Evolutionary conservation across 2,797 vertebrate species (phyloP).

Genomic region (Pseudopleuronectes americanus): DNA sequence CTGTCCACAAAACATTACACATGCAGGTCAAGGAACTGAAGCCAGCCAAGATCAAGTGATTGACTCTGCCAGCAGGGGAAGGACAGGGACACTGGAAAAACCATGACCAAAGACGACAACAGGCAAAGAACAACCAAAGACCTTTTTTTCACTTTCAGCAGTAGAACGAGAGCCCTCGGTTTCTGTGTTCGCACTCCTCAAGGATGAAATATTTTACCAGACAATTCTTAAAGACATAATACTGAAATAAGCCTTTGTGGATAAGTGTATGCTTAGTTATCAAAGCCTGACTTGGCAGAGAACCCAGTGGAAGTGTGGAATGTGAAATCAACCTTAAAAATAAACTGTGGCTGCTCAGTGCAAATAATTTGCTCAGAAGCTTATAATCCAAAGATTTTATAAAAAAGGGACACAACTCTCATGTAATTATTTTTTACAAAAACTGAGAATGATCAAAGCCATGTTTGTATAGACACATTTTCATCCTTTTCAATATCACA

Average conservation of each 20-base stretch:
- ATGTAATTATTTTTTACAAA: slow-evolving; percentile 43
- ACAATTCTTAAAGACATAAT: slow-evolving; percentile 23
- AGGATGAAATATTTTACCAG: slow-evolving; percentile 50
- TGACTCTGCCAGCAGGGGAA: slow-evolving; percentile 25
- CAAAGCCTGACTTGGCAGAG: slow-evolving; percentile 36
- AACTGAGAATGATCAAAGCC: slow-evolving; percentile 69
- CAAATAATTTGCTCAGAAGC: slow-evolving; percentile 32
- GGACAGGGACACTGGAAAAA: slow-evolving; percentile 69
- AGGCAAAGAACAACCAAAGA: slow-evolving; percentile 45
- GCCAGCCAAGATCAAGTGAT: slow-evolving; percentile 95
- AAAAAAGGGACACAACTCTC: slow-evolving; percentile 60
- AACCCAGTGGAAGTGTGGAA: slow-evolving; percentile 51
- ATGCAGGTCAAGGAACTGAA: slow-evolving; percentile 98
- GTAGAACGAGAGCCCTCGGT: slow-evolving; percentile 20
- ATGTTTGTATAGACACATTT: slow-evolving; percentile 57
- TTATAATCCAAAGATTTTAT: slow-evolving; percentile 56
- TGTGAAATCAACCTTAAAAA: slow-evolving; percentile 50
- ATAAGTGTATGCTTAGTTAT: slow-evolving; percentile 26
- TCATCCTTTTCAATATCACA: slow-evolving; percentile 75
- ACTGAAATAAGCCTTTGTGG: slow-evolving; percentile 25
- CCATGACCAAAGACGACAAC: slow-evolving; percentile 47
- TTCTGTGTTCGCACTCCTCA: slow-evolving; percentile 37
- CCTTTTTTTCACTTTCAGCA: slow-evolving; percentile 55
- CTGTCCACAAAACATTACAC: slow-evolving; percentile 98
- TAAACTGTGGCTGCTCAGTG: slow-evolving; percentile 30